Percentiles rank a stretch among this genome's conserved stretches.
These are phyloP conservation scores for Drosophila buzzatii DNA, from an alignment of 2,888 invertebrate species.

Conservation along the genomic window DNA sequence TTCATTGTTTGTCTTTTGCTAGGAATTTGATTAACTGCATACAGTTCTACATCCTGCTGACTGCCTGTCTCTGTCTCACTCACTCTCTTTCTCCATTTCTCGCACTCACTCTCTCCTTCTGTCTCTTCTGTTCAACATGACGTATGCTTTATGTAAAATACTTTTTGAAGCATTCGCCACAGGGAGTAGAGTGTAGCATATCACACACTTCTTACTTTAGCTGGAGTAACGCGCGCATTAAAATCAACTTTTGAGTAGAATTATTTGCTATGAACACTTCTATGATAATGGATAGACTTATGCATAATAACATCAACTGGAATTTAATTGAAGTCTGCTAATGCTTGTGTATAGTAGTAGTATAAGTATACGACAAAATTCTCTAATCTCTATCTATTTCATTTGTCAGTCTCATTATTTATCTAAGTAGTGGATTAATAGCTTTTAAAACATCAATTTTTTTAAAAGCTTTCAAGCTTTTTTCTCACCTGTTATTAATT, in stretches of 20 bases:
- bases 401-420: too few species aligned
- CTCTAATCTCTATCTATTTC: too few species aligned
- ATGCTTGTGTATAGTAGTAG: neutral
- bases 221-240: slow-evolving; percentile 8
- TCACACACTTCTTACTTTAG: slow-evolving; percentile 25
- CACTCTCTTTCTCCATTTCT: neutral
- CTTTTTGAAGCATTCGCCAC: slow-evolving; percentile 20
- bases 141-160: slow-evolving; percentile 54
- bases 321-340: neutral
- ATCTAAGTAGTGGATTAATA: too few species aligned
- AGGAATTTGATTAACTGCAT: slow-evolving; percentile 60
- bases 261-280: neutral
- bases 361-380: too few species aligned
- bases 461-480: too few species aligned
- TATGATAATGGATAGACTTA: neutral
- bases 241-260: slow-evolving; percentile 1
- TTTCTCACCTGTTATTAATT: too few species aligned
- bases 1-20: slow-evolving; percentile 57
- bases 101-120: neutral
- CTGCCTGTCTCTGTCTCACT: neutral
- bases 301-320: neutral
- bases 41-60: neutral
- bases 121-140: slow-evolving; percentile 30
- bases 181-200: slow-evolving; percentile 17
- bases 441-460: too few species aligned